A percentile compares a stretch with the other conserved stretches of the same genome.
Conservation (phyloP, 2,888 invertebrate species). For the Osmoderma eremita region DNA sequence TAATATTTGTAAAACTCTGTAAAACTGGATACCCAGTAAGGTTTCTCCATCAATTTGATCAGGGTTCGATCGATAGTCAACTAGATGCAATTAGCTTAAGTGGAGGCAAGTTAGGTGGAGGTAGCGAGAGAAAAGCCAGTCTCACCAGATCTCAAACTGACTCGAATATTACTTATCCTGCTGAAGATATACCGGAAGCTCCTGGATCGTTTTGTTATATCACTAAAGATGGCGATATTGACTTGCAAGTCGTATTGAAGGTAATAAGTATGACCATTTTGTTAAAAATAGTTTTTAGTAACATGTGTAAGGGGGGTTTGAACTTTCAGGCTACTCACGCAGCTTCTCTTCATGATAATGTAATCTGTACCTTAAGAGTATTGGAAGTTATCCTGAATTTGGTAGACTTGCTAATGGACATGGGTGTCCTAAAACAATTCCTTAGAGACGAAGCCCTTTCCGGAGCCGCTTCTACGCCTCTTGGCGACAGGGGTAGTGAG, state of each 20-base stretch:
- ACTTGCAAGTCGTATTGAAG: constrained; percentile 87
- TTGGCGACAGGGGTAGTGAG: constrained; percentile 25
- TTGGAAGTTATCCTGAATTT: constrained; percentile 94
- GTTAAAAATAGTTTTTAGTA: too few relatives aligned
- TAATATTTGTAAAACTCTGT: constrained; percentile 56
- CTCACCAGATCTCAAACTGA: constrained; percentile 90
- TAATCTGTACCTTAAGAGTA: constrained; percentile 85
- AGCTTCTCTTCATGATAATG: constrained; percentile 84
- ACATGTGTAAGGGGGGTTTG: constrained; percentile 53
- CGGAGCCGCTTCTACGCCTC: constrained; percentile 47
- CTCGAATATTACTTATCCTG: constrained; percentile 88
- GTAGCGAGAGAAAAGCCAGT: constrained; percentile 75
- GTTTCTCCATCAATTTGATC: constrained; percentile 40
- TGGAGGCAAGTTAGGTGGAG: constrained; percentile 69
- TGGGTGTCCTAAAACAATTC: constrained; percentile 79
- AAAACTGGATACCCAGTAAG: neutral
- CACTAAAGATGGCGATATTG: constrained; percentile 93
- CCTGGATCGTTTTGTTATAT: constrained; percentile 92
- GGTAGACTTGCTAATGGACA: constrained; percentile 89
- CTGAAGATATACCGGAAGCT: constrained; percentile 88
- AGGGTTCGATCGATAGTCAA: constrained; percentile 89
- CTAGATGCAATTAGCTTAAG: constrained; percentile 75
- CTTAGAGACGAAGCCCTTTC: constrained; percentile 65
- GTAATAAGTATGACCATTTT: constrained; percentile 64
- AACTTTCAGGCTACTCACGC: constrained; percentile 81